Evolutionary conservation across 2,797 vertebrate species (phyloP), one percentile per base, ranked within the genome.

Genomic region (Cichlasoma orientale): DNA sequence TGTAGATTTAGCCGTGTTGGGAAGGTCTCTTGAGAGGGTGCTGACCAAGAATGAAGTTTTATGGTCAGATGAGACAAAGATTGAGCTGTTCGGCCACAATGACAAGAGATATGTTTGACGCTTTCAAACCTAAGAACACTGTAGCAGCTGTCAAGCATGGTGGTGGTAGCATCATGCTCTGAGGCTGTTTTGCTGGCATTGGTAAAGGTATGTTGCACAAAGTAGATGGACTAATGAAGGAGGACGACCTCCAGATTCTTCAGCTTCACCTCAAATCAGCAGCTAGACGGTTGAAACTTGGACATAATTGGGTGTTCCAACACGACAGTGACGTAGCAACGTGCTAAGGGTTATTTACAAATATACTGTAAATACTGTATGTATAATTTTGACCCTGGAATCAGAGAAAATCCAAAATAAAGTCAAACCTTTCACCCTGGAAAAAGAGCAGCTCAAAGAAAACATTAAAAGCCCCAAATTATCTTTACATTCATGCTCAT

Each of bases 241-340:
- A 38, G 3, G n/a, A 38, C n/a, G 19, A 36, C 33, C 33, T 59
- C 33, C 1, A 59, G 14, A 38, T 23, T 38, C 31, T 38, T 1
- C 33, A 38, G 0, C 31, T 59, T 0, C 21, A 21, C n/a, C 33
- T 59, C 1, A 59, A 36, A 36, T 59, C 31, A 7, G 7, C 31
- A 31, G 31, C 31, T 31, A 7, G 31, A 7, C 7, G 31, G 27
- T 27, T 0, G 56, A 19, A 58, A 21, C 31, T 0, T 59, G 57
- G 57, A 36, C 6, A 59, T 6, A 2, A 19, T 36, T 1, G 3
- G 0, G 19, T 36, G 57, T 36, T 59, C 36, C 57, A 59, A 19
- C 57, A 13, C 29, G 11, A 59, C 57, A 59, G 5, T 59, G 36
- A 36, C n/a, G n/a, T n/a, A n/a, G 0, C 33, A 23, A 61, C 58